Conservation (phyloP, 2,113 vertebrate species). For the Oryzias melastigma region DNA sequence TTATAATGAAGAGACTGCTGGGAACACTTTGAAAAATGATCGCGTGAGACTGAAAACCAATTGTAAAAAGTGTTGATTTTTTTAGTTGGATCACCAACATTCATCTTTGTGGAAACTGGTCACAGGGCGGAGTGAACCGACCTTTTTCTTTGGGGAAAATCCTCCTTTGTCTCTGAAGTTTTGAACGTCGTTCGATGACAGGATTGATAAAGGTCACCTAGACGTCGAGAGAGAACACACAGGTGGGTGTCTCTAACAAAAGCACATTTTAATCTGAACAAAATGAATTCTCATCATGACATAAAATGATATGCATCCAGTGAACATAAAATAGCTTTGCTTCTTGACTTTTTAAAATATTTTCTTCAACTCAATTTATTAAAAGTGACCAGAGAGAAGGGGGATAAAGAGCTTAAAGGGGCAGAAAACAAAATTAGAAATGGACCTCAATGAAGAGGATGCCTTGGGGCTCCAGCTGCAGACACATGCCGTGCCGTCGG, state of each 20-base stretch:
- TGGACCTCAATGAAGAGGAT: slow-evolving; percentile 84
- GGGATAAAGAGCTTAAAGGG: background rate
- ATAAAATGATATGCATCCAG: too few species aligned
- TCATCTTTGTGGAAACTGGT: background rate
- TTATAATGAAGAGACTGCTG: too few species aligned
- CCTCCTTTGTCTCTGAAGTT: slow-evolving; percentile 89
- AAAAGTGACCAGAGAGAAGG: background rate
- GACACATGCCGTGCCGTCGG: slow-evolving; percentile 81
- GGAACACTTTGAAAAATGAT: too few species aligned
- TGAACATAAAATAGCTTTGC: too few species aligned
- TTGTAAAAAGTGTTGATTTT: too few species aligned
- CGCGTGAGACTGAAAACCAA: too few species aligned
- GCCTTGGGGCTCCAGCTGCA: slow-evolving; percentile 85
- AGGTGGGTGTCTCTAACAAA: too few species aligned
- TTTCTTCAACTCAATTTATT: too few species aligned
- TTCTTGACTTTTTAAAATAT: too few species aligned
- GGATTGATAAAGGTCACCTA: slow-evolving; percentile 93
- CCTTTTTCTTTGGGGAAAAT: slow-evolving; percentile 94
- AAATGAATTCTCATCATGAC: too few species aligned
- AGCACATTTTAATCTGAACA: too few species aligned
- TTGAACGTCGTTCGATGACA: slow-evolving; percentile 85
- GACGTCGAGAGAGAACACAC: background rate
- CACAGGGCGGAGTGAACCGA: slow-evolving; percentile 5
- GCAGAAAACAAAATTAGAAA: background rate
- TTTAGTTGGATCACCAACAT: too few species aligned